Evolutionary conservation across 2,888 invertebrate species (phyloP).

Genomic region (Cantharis rufa): DNA sequence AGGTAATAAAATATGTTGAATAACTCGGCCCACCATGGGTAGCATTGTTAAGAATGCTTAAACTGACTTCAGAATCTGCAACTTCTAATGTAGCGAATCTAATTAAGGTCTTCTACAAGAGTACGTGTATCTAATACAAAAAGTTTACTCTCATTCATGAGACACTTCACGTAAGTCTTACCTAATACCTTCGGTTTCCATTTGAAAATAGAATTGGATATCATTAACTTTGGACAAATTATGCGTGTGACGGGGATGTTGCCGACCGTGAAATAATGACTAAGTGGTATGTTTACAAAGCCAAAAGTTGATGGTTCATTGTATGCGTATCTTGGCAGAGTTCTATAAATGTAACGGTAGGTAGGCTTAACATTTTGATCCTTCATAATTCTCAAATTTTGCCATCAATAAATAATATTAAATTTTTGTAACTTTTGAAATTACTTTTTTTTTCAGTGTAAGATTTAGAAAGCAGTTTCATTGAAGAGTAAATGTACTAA

Average conservation of each 20-base stretch:
- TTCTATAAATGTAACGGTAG: background rate
- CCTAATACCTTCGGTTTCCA: slow-evolving; percentile 19
- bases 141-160: slow-evolving; percentile 35
- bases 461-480: background rate
- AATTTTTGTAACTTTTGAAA: slow-evolving; percentile 3
- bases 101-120: slow-evolving; percentile 46
- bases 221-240: slow-evolving; percentile 32
- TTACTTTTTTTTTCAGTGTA: background rate
- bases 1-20: slow-evolving; percentile 48
- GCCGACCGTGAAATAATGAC: slow-evolving; percentile 33
- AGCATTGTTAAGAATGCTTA: slow-evolving; percentile 26
- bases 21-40: slow-evolving; percentile 40
- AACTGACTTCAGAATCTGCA: slow-evolving; percentile 40
- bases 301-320: slow-evolving; percentile 7
- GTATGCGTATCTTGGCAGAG: slow-evolving; percentile 4
- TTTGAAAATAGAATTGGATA: slow-evolving; percentile 24
- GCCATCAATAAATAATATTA: slow-evolving; percentile 17
- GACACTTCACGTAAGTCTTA: slow-evolving; percentile 38
- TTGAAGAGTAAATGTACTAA: no score
- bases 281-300: slow-evolving; percentile 33
- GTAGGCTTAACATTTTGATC: slow-evolving; percentile 13
- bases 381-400: slow-evolving; percentile 9
- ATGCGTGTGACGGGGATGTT: slow-evolving; percentile 32
- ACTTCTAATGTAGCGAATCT: slow-evolving; percentile 47
- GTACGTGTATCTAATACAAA: slow-evolving; percentile 46